Percentiles rank a stretch among this genome's conserved stretches.
Evolutionary conservation across 2,797 vertebrate species (phyloP).

Genomic region (Gymnocypris eckloni): DNA sequence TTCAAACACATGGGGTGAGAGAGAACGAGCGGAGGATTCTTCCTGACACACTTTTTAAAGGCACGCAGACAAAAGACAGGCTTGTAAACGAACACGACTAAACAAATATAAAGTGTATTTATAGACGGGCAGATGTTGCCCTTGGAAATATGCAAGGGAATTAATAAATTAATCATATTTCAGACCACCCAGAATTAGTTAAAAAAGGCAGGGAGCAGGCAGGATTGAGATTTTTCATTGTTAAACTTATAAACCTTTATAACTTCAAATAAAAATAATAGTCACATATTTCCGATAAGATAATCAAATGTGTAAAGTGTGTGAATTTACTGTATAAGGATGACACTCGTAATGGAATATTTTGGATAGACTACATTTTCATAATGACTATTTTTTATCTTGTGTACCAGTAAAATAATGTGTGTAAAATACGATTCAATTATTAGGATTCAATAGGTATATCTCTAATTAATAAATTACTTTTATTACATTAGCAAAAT

Average conservation of each 20-base stretch:
- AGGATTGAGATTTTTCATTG: background rate
- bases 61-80: slow-evolving; percentile 7
- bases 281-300: background rate
- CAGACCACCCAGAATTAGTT: background rate
- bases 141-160: background rate
- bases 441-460: background rate
- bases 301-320: background rate
- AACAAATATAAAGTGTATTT: slow-evolving; percentile 26
- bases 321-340: background rate
- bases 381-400: background rate
- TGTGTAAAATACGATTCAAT: background rate
- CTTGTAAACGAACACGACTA: slow-evolving; percentile 32
- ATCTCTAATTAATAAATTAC: background rate
- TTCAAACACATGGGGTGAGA: slow-evolving; percentile 30
- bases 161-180: background rate
- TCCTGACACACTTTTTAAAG: slow-evolving; percentile 16
- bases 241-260: background rate
- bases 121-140: background rate
- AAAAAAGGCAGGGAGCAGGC: slow-evolving; percentile 5
- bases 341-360: background rate
- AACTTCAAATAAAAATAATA: background rate
- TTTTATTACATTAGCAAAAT: background rate
- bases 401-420: background rate
- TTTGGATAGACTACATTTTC: background rate
- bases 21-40: slow-evolving; percentile 19